These are phyloP conservation scores for Chrysotoxum bicinctum DNA, from an alignment of 2,888 invertebrate species.

Conservation along the genomic window DNA sequence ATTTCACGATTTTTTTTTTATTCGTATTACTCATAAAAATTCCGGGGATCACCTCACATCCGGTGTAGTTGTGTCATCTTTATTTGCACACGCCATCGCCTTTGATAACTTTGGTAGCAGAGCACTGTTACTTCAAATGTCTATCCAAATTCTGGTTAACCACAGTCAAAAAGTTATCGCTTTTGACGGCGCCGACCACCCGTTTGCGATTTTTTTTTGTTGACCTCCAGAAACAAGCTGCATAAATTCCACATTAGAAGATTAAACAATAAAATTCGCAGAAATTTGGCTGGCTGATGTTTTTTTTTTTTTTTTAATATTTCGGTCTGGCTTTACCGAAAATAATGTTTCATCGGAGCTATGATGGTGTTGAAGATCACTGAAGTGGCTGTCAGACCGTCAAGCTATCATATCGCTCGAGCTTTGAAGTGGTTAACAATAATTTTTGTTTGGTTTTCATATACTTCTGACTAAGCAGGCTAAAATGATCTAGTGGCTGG, in stretches of 20 bases:
- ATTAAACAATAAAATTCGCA: conserved; percentile 53
- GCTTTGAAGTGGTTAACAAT: conserved; percentile 9
- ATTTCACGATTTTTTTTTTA: no score
- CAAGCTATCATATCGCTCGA: conserved; percentile 3
- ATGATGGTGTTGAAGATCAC: neutral
- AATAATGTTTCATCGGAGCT: neutral
- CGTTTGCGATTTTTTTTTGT: conserved; percentile 33
- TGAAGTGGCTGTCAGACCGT: conserved; percentile 14
- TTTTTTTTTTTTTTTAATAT: conserved; percentile 2
- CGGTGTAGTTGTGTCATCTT: conserved; percentile 1
- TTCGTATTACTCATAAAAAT: neutral
- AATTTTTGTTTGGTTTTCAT: neutral
- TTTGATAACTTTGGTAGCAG: neutral
- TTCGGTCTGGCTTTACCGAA: neutral
- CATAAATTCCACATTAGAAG: conserved; percentile 65
- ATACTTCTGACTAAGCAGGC: neutral
- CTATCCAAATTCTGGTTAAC: conserved; percentile 51
- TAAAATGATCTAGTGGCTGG: conserved; percentile 20
- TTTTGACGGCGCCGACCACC: conserved; percentile 64
- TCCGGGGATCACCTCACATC: conserved; percentile 53
- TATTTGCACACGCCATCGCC: conserved; percentile 59
- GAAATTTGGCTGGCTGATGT: conserved; percentile 59
- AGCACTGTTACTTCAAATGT: neutral
- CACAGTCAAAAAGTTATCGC: conserved; percentile 48
- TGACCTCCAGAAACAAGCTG: conserved; percentile 48